Evolutionary conservation across 1,140 invertebrate species (phyloP), one percentile per base, ranked within the genome.

Genomic region (Penaeus vannamei): DNA sequence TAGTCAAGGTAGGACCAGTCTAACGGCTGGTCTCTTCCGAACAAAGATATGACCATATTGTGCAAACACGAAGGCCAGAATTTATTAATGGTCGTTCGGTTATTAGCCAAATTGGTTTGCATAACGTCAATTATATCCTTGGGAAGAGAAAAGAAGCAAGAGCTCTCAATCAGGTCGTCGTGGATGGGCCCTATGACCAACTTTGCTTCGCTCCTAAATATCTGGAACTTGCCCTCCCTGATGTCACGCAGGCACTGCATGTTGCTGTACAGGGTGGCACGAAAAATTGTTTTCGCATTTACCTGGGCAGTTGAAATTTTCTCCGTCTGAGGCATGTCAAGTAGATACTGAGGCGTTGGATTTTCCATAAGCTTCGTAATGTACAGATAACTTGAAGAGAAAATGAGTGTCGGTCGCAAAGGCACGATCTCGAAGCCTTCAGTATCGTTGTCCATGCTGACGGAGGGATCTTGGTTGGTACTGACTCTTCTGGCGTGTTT

Each of bases 1-100:
- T 59, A 19, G 19, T n/a, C 20, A 53, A 84, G 62, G 81, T 84
- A 84, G 8, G n/a, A 23, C 81, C 81, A 84, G 26, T 84, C 81
- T 29, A 62, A 60, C 1, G 22, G 26, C 62, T 53, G 60, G 3
- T 60, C 26, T 17, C 26, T 84, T 62, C 46, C 10, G 53, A 61
- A 61, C 14, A 36, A n/a, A 17, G 53, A 53, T 53, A 62, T 32
- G 19, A 84, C 36, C 81, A 84, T 84, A 29, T 84, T 84, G 60
- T 61, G 26, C 12, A 19, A 60, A 26, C 81, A 84, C 19, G 81
- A 60, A 29, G 81, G n/a, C 81, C 81, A 84, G 60, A 84, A 84
- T 62, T 84, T 84, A 61, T 84, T 84, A 60, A 59, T 61, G 10
- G 81, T 84, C 5, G 59, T 59, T 17, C 23, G 46, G 29, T 84